Conservation (phyloP, 2,113 vertebrate species). For the Passerina amoena region DNA sequence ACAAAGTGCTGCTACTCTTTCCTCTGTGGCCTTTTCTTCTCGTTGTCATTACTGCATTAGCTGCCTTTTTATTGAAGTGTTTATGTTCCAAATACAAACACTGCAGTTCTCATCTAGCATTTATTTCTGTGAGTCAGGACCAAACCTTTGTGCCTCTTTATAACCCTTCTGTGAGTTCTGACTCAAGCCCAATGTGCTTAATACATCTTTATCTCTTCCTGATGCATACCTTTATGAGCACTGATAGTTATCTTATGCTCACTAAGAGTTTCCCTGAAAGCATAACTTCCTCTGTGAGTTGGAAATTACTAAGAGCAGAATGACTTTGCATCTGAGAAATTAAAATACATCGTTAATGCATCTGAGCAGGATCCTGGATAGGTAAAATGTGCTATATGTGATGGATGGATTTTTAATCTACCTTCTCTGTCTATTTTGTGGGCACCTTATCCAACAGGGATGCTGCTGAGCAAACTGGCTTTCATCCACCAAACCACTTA, state of each 20-base stretch:
- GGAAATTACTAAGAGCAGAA: constrained; percentile 3
- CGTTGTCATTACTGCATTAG: background rate
- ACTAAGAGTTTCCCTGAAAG: constrained; percentile 7
- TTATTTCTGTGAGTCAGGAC: background rate
- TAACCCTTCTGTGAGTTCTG: background rate
- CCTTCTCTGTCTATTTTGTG: background rate
- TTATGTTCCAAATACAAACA: background rate
- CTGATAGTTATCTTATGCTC: background rate
- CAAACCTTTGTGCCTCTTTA: background rate
- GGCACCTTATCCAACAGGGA: background rate
- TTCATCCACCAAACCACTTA: constrained; percentile 25
- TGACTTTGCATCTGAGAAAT: constrained; percentile 47
- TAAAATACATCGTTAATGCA: background rate
- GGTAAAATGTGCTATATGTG: background rate
- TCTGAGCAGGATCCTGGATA: background rate
- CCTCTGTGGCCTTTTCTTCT: background rate
- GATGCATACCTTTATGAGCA: background rate
- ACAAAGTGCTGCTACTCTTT: background rate
- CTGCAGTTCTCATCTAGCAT: background rate
- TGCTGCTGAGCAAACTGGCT: background rate
- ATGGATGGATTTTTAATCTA: background rate
- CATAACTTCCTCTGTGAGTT: background rate
- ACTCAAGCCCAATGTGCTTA: background rate
- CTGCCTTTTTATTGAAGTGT: background rate
- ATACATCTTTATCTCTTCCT: background rate